These are phyloP conservation scores for Tamandua tetradactyla DNA, from an alignment of 2,797 vertebrate species.

Conservation along the genomic window DNA sequence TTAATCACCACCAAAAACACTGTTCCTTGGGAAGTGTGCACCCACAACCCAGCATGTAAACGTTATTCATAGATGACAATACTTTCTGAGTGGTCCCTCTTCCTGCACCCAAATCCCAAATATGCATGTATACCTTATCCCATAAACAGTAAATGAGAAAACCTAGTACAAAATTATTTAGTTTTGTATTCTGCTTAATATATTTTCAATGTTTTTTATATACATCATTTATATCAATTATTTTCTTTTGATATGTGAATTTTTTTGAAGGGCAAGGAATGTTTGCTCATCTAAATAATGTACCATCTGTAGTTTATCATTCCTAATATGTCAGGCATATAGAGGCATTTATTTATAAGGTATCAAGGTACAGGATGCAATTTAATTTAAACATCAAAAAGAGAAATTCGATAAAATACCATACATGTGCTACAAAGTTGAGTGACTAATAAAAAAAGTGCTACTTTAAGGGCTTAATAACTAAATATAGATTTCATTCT, in stretches of 20 bases:
- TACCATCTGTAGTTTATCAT: not conserved
- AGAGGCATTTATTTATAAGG: slow-evolving; percentile 40
- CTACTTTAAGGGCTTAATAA: not conserved
- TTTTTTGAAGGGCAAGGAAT: not conserved
- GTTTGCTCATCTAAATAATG: not conserved
- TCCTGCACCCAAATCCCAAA: not conserved
- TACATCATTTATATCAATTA: not conserved
- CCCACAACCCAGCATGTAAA: not conserved
- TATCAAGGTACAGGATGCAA: not conserved
- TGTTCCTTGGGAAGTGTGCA: not conserved
- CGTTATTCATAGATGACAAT: not conserved
- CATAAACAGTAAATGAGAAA: not conserved
- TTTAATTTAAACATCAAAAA: slow-evolving; percentile 39
- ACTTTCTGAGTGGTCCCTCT: not conserved
- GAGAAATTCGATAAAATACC: slow-evolving; percentile 30
- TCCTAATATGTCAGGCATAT: not conserved
- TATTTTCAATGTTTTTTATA: slow-evolving; percentile 3
- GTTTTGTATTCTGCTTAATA: slow-evolving; percentile 2
- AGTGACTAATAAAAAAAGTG: not conserved
- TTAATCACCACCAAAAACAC: slow-evolving; percentile 7
- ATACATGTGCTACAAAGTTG: slow-evolving; percentile 21
- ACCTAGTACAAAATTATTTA: not conserved
- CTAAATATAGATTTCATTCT: not conserved
- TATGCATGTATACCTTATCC: not conserved
- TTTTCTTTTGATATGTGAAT: slow-evolving; percentile 8